Base-by-base conservation (phyloP, 2,888 invertebrate species). In the Drosophila borborema region DNA sequence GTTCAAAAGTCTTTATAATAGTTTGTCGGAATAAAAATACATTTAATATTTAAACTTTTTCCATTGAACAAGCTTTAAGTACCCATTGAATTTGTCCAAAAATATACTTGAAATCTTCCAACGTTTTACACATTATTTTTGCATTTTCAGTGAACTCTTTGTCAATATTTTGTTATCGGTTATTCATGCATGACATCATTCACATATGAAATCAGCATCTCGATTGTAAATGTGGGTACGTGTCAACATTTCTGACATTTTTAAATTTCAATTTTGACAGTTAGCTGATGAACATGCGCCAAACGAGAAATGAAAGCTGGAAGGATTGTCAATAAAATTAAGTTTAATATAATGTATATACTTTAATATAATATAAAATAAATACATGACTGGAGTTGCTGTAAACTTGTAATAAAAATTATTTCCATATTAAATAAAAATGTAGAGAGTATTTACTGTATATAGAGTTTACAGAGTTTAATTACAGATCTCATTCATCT, bases 201-300 rank as follows among this genome's bases (percentile, higher is more conserved):
- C 81, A 77, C 69, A 80, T 79, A 71, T 73, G 64, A 75, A 81
- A 75, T 75, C 75, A 41, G 62, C 72, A 77, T 74, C 70, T 55
- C 61, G 40, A 66, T 69, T 63, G 79, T 46, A 23, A 58, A 38
- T 12, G 63, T 71, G 58, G 69, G 67, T 73, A 56, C 82, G 65
- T 82, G 89, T 89, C 87, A 82, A 43, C 55, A 66, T 90, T 87
- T 80, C 82, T 90, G 91, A 88, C 91, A 90, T 80, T 91, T 89
- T 88, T 82, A 78, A 83, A 90, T 89, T 82, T 88, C 77, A 81
- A 78, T 74, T 77, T 80, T 90, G 91, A 91, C 91, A 91, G 80
- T 63, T 77, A 41, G 60, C 64, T 76, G 77, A 80, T 86, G 74
- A 74, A 60, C 55, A 58, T n/a, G 49, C 51, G 23, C n/a, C 23